A percentile compares a stretch with the other conserved stretches of the same genome.
These are phyloP conservation scores for Aphelenchoides avenae DNA, from an alignment of 1,140 invertebrate genomes.

Conservation along the genomic window DNA sequence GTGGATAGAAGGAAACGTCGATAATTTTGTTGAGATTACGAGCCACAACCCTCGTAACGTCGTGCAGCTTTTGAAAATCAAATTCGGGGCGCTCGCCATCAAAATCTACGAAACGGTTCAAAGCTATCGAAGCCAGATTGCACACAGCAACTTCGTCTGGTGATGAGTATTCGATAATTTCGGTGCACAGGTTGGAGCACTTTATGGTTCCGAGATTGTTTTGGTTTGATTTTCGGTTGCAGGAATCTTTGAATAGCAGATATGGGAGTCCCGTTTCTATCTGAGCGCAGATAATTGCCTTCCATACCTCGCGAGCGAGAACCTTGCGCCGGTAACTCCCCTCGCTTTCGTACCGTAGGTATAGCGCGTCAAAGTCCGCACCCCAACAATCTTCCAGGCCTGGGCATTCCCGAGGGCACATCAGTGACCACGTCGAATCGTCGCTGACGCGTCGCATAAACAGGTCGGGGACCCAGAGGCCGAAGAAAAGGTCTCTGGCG, in stretches of 20 bases:
- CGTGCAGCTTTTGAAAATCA: constrained; percentile 81
- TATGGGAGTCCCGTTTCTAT: constrained; percentile 97
- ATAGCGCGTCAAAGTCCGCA: constrained; percentile 84
- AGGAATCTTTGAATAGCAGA: constrained; percentile 77
- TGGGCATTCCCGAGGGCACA: constrained; percentile 89
- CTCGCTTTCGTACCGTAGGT: constrained; percentile 78
- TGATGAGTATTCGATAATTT: constrained; percentile 83
- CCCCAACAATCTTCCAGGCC: constrained; percentile 85
- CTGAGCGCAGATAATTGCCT: constrained; percentile 85
- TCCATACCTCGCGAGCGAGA: constrained; percentile 82
- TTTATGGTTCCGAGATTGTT: constrained; percentile 96
- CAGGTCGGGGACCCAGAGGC: constrained; percentile 92
- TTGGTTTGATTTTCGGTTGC: constrained; percentile 93
- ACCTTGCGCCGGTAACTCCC: constrained; percentile 72
- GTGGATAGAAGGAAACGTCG: constrained; percentile 89
- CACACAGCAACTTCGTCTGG: constrained; percentile 90
- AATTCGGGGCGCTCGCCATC: constrained; percentile 69
- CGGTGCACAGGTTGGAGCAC: constrained; percentile 95
- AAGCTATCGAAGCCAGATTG: constrained; percentile 90
- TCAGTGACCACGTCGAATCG: constrained; percentile 81
- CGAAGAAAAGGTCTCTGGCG: constrained; percentile 90
- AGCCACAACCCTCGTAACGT: constrained; percentile 78
- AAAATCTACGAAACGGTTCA: constrained; percentile 94
- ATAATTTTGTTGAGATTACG: constrained; percentile 68
- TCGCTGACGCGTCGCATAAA: constrained; percentile 91